These are phyloP conservation scores for Antedon mediterranea DNA, from an alignment of 53 echinoderm and acorn worm genomes.

Conservation along the genomic window DNA sequence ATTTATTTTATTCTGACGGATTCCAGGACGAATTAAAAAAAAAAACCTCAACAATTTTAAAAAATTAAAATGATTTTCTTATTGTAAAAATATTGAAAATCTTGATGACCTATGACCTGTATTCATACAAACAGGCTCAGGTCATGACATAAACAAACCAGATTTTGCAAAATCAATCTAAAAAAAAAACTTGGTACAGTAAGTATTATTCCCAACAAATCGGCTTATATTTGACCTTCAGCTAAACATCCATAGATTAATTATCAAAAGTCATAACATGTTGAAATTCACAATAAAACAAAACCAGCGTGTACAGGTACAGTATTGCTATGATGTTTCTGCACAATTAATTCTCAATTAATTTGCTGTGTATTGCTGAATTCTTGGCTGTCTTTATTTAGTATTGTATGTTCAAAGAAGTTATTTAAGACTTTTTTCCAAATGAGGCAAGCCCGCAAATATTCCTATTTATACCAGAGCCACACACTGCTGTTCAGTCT, in stretches of 20 bases:
- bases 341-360: too few species aligned
- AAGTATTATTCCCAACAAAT: neutral
- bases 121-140: too few species aligned
- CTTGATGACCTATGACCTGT: too few species aligned
- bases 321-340: too few species aligned
- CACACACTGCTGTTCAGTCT: neutral
- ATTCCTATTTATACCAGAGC: neutral
- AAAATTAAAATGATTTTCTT: neutral
- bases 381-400: too few species aligned
- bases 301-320: neutral
- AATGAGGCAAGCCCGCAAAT: neutral
- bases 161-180: too few species aligned
- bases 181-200: too few species aligned
- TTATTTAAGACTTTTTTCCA: too few species aligned
- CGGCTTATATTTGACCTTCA: neutral
- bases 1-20: neutral
- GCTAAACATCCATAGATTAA: neutral
- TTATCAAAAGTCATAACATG: neutral
- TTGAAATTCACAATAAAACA: neutral
- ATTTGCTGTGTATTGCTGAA: too few species aligned
- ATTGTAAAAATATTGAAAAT: too few species aligned
- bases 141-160: too few species aligned
- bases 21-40: neutral
- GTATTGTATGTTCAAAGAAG: too few species aligned
- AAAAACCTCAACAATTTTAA: neutral